Percentiles rank a stretch among this genome's conserved stretches.
Conservation (phyloP, 2,888 invertebrate species). For the Acanthacorydalis orientalis region DNA sequence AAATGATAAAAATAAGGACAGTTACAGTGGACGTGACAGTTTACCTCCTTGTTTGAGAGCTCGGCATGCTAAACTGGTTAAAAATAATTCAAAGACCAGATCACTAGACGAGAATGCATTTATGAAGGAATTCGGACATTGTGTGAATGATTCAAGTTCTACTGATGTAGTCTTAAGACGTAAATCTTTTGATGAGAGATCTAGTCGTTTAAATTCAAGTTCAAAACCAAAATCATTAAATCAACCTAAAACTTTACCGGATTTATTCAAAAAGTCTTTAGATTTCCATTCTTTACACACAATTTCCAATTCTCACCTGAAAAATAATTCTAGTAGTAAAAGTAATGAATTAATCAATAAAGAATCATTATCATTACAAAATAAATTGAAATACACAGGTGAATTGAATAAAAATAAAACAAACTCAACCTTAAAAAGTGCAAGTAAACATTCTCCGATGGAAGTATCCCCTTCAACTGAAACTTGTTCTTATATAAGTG, state of each 20-base stretch:
- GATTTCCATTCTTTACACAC: constrained; percentile 4
- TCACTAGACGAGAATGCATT: constrained; percentile 62
- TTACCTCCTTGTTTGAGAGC: constrained; percentile 44
- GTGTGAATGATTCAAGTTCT: background rate
- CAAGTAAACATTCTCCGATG: background rate
- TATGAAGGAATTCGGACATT: constrained; percentile 42
- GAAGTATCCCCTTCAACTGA: background rate
- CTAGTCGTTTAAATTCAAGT: constrained; percentile 18
- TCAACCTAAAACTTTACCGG: constrained; percentile 34
- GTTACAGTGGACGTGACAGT: constrained; percentile 20
- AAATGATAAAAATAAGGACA: constrained; percentile 12
- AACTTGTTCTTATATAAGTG: background rate
- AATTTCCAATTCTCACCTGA: background rate
- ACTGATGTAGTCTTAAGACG: constrained; percentile 25
- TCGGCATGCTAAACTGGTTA: constrained; percentile 35
- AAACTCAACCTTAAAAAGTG: background rate
- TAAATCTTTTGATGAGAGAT: constrained; percentile 37
- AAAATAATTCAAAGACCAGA: constrained; percentile 43
- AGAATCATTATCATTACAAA: background rate
- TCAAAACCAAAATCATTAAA: constrained; percentile 37
- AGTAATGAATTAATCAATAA: background rate
- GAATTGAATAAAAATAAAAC: background rate
- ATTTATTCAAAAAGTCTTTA: constrained; percentile 11
- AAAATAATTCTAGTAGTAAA: no score
- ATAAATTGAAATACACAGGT: background rate